Conservation (phyloP, 2,888 invertebrate genomes). For the Dynastes grantii region DNA sequence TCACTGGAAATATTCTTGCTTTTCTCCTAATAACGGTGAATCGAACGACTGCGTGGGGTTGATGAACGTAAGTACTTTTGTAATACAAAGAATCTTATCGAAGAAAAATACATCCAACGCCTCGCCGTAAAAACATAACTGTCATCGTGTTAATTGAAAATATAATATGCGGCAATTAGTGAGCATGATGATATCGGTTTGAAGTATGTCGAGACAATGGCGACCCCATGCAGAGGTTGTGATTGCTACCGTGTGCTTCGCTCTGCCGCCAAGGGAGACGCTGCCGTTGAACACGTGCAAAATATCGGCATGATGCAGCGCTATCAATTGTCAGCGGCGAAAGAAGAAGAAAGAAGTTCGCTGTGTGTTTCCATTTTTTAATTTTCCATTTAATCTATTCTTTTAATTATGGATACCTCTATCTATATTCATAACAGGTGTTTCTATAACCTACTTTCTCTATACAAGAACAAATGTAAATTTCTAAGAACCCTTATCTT, state of each 20-base stretch:
- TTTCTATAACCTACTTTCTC: conserved; percentile 14
- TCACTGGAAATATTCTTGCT: no score
- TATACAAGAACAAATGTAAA: background rate
- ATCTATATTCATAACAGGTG: conserved; percentile 36
- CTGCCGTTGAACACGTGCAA: conserved; percentile 56
- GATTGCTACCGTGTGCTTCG: conserved; percentile 67
- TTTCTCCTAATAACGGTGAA: conserved; percentile 19
- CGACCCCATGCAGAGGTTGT: conserved; percentile 64
- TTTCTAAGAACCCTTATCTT: conserved; percentile 2
- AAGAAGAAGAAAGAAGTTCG: conserved; percentile 31
- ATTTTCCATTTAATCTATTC: conserved; percentile 48
- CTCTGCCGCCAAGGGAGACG: conserved; percentile 57
- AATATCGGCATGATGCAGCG: conserved; percentile 50
- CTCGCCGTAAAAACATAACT: conserved; percentile 72
- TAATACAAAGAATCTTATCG: conserved; percentile 53
- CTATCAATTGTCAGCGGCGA: conserved; percentile 41
- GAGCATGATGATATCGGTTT: conserved; percentile 65
- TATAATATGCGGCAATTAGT: conserved; percentile 78
- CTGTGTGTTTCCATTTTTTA: conserved; percentile 44
- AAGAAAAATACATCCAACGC: conserved; percentile 53
- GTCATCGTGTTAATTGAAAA: conserved; percentile 80
- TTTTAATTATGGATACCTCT: conserved; percentile 48
- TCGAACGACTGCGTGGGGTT: conserved; percentile 12
- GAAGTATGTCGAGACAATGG: conserved; percentile 65
- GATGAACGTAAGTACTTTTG: conserved; percentile 41